Percentiles rank a stretch among this genome's conserved stretches.
These are phyloP conservation scores for Tadarida brasiliensis DNA, from an alignment of 2,797 vertebrate genomes.

Conservation along the genomic window DNA sequence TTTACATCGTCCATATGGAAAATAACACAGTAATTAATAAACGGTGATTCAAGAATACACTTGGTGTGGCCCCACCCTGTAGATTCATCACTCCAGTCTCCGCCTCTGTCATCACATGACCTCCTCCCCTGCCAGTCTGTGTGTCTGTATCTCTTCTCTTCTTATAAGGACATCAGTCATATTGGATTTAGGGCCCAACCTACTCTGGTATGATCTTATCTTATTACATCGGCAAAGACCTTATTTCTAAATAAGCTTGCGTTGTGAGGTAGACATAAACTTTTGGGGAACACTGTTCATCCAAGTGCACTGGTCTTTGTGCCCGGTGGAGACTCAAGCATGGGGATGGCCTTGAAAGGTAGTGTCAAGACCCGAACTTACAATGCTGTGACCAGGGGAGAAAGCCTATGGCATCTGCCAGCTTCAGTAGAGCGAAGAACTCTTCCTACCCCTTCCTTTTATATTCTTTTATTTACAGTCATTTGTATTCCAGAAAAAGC, in stretches of 20 bases:
- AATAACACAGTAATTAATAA: background rate
- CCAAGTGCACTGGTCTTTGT: background rate
- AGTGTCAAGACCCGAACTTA: background rate
- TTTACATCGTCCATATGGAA: background rate
- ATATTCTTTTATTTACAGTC: constrained; percentile 45
- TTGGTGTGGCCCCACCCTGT: background rate
- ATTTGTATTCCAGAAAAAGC: constrained; percentile 70
- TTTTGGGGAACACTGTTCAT: background rate
- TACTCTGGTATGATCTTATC: background rate
- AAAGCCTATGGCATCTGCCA: background rate
- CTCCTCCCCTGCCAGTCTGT: too few relatives aligned
- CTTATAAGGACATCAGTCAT: background rate
- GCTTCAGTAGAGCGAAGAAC: background rate
- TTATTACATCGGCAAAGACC: background rate
- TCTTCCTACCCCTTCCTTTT: background rate
- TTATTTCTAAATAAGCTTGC: background rate
- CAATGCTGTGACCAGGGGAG: fast-evolving
- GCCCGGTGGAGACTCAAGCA: background rate
- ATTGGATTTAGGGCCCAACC: background rate
- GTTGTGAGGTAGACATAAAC: background rate
- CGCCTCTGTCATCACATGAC: background rate
- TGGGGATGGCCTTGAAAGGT: background rate
- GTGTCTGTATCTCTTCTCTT: background rate
- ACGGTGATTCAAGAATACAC: background rate
- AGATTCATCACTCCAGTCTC: background rate